phyloP scores from a whole-genome alignment of 92 coral and sea anemone species.

The Epizoanthus scotinus region DNA sequence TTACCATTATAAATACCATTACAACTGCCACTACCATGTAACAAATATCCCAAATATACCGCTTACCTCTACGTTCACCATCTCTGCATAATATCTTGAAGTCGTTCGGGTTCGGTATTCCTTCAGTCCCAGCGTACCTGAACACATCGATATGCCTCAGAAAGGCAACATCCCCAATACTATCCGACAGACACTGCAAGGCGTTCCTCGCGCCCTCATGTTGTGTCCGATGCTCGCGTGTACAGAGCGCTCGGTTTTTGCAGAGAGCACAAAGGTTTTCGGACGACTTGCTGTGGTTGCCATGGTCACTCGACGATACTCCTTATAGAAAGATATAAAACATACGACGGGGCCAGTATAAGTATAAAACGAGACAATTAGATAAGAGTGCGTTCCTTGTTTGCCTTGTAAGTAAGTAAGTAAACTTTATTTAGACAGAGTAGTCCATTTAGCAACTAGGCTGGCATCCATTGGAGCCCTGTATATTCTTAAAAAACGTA shows the following conservation, averaged over 20 bases:
- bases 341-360: too few relatives aligned
- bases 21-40: too few relatives aligned
- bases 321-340: neutral
- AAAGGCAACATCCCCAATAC: slow-evolving; percentile 13
- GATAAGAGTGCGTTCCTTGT: neutral
- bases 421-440: too few relatives aligned
- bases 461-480: too few relatives aligned
- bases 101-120: slow-evolving; percentile 17
- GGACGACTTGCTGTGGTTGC: neutral
- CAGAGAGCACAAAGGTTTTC: slow-evolving; percentile 14
- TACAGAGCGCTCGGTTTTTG: slow-evolving; percentile 18
- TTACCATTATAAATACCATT: too few relatives aligned
- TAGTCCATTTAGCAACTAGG: too few relatives aligned
- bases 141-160: slow-evolving; percentile 30
- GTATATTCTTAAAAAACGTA: too few relatives aligned
- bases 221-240: neutral
- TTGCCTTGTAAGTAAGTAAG: too few relatives aligned
- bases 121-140: slow-evolving; percentile 8
- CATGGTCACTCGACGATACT: slow-evolving; percentile 2
- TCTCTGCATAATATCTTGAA: slow-evolving; percentile 20
- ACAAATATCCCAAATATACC: too few relatives aligned
- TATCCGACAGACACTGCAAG: slow-evolving; percentile 28
- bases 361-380: too few relatives aligned
- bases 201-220: slow-evolving; percentile 5
- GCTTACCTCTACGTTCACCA: slow-evolving; percentile 7